Evolutionary conservation across 2,113 vertebrate species (phyloP).

Genomic region (Syngnathus typhle): DNA sequence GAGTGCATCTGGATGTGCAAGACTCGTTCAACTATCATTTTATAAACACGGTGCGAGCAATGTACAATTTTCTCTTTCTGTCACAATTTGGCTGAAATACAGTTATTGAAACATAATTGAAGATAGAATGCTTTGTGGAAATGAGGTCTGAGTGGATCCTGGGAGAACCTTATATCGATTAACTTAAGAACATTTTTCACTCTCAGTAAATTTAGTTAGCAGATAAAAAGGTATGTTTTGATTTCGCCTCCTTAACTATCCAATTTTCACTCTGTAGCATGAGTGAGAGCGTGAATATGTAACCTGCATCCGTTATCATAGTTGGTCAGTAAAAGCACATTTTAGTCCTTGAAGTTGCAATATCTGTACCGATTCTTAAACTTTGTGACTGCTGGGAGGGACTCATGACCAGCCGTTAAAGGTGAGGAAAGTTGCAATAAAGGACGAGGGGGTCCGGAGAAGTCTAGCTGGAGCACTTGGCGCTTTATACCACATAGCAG

Average conservation of each 20-base stretch:
- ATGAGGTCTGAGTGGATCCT: neutral
- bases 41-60: neutral
- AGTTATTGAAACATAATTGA: neutral
- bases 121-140: neutral
- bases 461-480: slow-evolving; percentile 48
- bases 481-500: slow-evolving; percentile 41
- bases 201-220: neutral
- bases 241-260: neutral
- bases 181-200: neutral
- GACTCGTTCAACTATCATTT: neutral
- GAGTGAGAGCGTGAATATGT: neutral
- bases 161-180: neutral
- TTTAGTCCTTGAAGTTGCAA: neutral
- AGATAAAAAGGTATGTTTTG: neutral
- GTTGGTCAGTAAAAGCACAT: neutral
- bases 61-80: neutral
- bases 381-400: slow-evolving; percentile 17
- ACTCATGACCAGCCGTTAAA: slow-evolving; percentile 44
- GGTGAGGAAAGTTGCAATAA: slow-evolving; percentile 48
- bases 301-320: neutral
- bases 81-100: neutral
- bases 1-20: neutral
- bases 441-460: slow-evolving; percentile 52
- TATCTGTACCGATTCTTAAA: neutral
- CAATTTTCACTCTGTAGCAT: neutral